Evolutionary conservation across 2,797 vertebrate genomes (phyloP).

Genomic region (Pseudochaenichthys georgianus): DNA sequence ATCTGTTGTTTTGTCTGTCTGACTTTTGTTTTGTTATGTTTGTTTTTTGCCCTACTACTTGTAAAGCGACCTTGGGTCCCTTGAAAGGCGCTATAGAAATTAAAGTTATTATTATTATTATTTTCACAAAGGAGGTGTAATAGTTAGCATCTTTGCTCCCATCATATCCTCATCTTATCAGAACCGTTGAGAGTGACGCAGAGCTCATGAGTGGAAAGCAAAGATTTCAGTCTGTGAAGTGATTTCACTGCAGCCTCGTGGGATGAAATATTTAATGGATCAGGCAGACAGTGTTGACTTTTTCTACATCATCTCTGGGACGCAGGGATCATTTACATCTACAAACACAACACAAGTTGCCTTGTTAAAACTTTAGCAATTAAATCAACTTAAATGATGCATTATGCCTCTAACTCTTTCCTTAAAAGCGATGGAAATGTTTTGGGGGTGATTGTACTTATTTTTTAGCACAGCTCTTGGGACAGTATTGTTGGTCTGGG

Average conservation of each 20-base stretch:
- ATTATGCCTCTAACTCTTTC: constrained; percentile 7
- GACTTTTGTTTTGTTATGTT: too few species aligned
- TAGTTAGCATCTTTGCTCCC: constrained; percentile 60
- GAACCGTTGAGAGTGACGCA: constrained; percentile 51
- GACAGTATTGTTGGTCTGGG: neutral
- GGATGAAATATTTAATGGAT: constrained; percentile 34
- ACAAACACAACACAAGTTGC: constrained; percentile 15
- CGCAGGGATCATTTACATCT: constrained; percentile 9
- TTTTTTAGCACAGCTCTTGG: neutral
- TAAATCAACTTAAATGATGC: constrained; percentile 16
- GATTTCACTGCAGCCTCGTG: constrained; percentile 29
- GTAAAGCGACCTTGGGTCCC: too few species aligned
- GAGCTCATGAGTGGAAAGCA: constrained; percentile 50
- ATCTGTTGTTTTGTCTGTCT: too few species aligned
- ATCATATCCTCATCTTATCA: constrained; percentile 58
- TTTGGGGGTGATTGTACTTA: neutral
- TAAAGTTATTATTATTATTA: too few species aligned
- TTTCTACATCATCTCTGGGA: constrained; percentile 30
- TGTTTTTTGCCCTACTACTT: too few species aligned
- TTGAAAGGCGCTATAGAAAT: too few species aligned
- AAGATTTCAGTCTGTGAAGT: constrained; percentile 41
- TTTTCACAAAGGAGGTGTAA: constrained; percentile 58
- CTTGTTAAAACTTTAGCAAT: constrained; percentile 11
- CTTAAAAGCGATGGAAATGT: constrained; percentile 3
- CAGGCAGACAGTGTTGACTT: constrained; percentile 21